These are phyloP conservation scores for Pungitius pungitius DNA, from an alignment of 2,113 vertebrate species.

Conservation along the genomic window DNA sequence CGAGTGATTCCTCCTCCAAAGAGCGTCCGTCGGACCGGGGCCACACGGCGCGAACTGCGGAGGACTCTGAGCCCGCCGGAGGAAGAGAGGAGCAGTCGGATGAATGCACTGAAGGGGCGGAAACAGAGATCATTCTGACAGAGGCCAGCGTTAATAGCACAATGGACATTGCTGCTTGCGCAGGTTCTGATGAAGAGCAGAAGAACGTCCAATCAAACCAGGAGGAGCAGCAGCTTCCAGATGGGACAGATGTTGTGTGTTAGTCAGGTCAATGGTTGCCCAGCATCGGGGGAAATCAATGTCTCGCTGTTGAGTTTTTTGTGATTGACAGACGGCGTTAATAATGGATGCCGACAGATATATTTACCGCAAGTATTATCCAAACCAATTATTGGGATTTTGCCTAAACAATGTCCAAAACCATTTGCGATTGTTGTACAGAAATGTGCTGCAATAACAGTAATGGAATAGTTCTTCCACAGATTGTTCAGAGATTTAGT, in stretches of 20 bases:
- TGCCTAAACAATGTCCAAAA: background rate
- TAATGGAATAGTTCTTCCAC: background rate
- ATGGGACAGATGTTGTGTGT: conserved; percentile 16
- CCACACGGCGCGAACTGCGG: background rate
- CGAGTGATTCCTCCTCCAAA: conserved; percentile 5
- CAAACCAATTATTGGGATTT: background rate
- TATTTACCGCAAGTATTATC: background rate
- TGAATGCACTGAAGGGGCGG: background rate
- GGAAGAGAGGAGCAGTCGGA: conserved; percentile 19
- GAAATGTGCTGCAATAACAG: background rate
- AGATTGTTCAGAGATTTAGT: background rate
- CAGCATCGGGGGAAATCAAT: conserved; percentile 1
- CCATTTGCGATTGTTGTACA: background rate
- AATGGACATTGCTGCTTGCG: background rate
- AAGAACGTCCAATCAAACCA: conserved; percentile 11
- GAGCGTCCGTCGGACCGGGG: background rate
- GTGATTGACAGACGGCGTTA: background rate
- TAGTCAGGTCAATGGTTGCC: background rate
- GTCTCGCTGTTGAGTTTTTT: background rate
- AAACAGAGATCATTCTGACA: background rate
- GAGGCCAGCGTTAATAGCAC: background rate
- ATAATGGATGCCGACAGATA: background rate
- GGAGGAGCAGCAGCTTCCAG: conserved; percentile 4
- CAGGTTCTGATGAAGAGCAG: conserved; percentile 3
- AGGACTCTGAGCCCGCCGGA: conserved; percentile 1